Evolutionary conservation across 1,140 invertebrate species (phyloP), one percentile per base, ranked within the genome.

Genomic region (Nephila pilipes): DNA sequence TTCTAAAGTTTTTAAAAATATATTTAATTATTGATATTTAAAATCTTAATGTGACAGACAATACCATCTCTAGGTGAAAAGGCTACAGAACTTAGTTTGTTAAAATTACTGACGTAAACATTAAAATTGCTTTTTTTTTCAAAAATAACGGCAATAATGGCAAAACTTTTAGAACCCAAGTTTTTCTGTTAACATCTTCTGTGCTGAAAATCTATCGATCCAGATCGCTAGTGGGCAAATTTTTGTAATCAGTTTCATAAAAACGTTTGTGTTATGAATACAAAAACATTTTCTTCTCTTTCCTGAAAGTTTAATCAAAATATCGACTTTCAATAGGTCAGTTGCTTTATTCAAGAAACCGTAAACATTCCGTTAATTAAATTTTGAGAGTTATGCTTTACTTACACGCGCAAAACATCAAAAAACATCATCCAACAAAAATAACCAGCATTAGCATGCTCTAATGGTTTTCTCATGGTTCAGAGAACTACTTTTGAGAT

Each of bases 311-410:
- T 54, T 81, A 55, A 81, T 22, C 80, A 81, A 25, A 54, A 10
- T 81, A 81, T 81, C 80, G 80, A 55, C 80, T 81, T 55, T 38
- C 80, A 46, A 81, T 81, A 81, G 38, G 46, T 81, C 80, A 55
- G 46, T 81, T 55, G n/a, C 46, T 81, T 81, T 81, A n/a, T 46
- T 29, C 69, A 18, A 1, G 22, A 18, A 54, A 25, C 38, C 80
- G 36, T 54, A 54, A 81, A 54, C 22, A 81, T 55, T 81, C 46
- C 80, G 80, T 81, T 81, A 81, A 81, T 81, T 81, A 81, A 81
- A 81, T 55, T 81, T 20, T 36, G 32, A 81, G 46, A 75, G 69
- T 36, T 36, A 29, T 22, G 38, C 80, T 81, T 20, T n/a, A 81
- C 63, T 75, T 75, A 18, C 32, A 18, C 32, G 20, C 16, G 4